Base-by-base conservation (phyloP, 2,888 invertebrate genomes). In the Drosophila melanosoma region DNA sequence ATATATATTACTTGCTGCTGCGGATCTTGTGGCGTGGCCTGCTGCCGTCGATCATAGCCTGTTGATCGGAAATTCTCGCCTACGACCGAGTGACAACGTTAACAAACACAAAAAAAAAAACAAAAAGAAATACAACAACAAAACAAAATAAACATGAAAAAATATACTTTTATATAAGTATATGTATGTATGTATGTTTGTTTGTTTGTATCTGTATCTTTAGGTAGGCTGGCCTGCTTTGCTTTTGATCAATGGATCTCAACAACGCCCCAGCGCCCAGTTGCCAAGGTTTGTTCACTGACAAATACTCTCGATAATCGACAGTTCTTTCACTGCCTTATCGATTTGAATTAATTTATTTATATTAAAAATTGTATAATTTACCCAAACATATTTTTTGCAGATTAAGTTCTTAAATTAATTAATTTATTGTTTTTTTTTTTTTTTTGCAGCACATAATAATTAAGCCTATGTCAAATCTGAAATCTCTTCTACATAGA, bases 61-160 rank as follows among this genome's bases (percentile, higher is more conserved):
- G 87, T 83, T 83, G 82, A 88, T 88, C 88, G 88, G 88, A 88
- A 90, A 88, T 90, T 90, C 88, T 88, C 88, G 91, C 88, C 88
- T 88, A 88, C 88, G 87, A 90, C 58, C 81, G 89, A 84, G 87
- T 90, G 89, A 87, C 90, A 87, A 84, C 83, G 69, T 67, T 54
- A 62, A 80, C 62, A 70, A 72, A 80, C 52, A 73, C 60, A 53
- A 73, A 74, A 53, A 82, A 53, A 54, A 36, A 70, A 53, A 73
- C 71, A 53, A 82, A 53, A 54, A 36, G 70, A 71, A 68, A 57
- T 74, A 38, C 69, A 64, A 69, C 64, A 67, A 52, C 35, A 66
- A 42, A 72, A 64, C 65, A 63, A 80, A 65, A 63, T 65, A 45
- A 79, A 82, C 68, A 80, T 76, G 75, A 68, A 48, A 53, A 60